Base-by-base conservation (phyloP, 2,797 vertebrate genomes). In the Cygnus olor region DNA sequence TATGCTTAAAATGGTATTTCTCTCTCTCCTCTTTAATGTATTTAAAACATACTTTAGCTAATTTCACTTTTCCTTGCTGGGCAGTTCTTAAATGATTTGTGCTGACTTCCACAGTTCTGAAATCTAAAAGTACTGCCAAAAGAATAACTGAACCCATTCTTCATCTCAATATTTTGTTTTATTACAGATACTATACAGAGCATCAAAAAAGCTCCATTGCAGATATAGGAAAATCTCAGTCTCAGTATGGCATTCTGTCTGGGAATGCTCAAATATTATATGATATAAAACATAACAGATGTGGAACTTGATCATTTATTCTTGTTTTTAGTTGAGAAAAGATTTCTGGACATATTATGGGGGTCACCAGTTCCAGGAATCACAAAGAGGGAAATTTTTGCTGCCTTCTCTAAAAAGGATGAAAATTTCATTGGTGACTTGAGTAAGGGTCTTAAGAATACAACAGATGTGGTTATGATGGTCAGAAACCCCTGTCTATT, bases 81-180 rank as follows among this genome's bases (percentile, higher is more conserved):
- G 72, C 80, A 96, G 21, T 89, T 80, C 7, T 70, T 94, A 80
- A 94, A 93, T 90, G 54, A 95, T 95, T 92, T 93, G 91, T 92
- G 77, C 22, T 44, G 44, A 81, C 57, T 69, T 51, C 61, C 89
- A 92, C 28, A 53, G 65, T 83, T 93, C 65, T 91, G 42, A 94
- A 70, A 83, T 57, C 78, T 34, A 91, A 92, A 95, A 92, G 63
- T 74, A 78, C 81, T 70, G 69, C 63, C 85, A 83, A 69, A 76
- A 90, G 54, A 47, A 89, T 68, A 71, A 80, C 93, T 91, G 68
- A 65, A 86, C 38, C 27, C 90, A 89, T 88, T 89, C 90, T 95
- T 94, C 82, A 81, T 93, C 96, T 95, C 72, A 73, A 72, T 51
- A 79, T 65, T 73, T 96, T 92, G 22, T 90, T 95, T 96, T 93